Evolutionary conservation across 2,113 vertebrate genomes (phyloP).

Genomic region (Todiramphus saurophagus): DNA sequence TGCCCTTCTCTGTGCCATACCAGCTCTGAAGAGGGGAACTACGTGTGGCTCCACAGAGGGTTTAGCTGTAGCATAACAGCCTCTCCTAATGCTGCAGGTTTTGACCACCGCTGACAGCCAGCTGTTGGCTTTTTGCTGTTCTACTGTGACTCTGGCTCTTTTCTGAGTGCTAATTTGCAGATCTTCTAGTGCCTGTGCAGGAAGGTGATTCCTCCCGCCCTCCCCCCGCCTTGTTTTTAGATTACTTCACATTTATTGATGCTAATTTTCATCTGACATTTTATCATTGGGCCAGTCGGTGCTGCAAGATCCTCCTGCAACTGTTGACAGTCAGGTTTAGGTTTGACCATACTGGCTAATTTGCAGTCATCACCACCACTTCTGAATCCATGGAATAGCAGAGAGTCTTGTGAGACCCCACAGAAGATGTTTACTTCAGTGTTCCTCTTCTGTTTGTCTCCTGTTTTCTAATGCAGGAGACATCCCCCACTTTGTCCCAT

Average conservation of each 20-base stretch:
- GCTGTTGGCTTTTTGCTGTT: background rate
- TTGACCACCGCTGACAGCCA: background rate
- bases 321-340: background rate
- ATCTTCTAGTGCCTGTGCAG: background rate
- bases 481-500: background rate
- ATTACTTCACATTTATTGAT: slow-evolving; percentile 18
- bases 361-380: background rate
- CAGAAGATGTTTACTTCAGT: background rate
- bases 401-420: background rate
- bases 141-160: background rate
- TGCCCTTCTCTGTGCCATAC: background rate
- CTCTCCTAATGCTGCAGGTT: background rate
- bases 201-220: background rate
- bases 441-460: background rate
- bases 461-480: background rate
- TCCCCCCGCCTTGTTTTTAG: background rate
- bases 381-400: accelerated
- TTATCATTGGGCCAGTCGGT: background rate
- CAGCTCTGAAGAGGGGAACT: background rate
- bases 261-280: slow-evolving; percentile 15
- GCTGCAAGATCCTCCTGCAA: background rate
- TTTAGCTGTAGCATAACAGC: background rate
- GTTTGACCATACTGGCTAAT: accelerated
- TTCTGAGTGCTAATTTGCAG: background rate
- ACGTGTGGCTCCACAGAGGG: background rate